Percentiles rank a stretch among this genome's conserved stretches.
phyloP scores from a whole-genome alignment of 1,140 invertebrate species.

The Lanistes nyassanus region DNA sequence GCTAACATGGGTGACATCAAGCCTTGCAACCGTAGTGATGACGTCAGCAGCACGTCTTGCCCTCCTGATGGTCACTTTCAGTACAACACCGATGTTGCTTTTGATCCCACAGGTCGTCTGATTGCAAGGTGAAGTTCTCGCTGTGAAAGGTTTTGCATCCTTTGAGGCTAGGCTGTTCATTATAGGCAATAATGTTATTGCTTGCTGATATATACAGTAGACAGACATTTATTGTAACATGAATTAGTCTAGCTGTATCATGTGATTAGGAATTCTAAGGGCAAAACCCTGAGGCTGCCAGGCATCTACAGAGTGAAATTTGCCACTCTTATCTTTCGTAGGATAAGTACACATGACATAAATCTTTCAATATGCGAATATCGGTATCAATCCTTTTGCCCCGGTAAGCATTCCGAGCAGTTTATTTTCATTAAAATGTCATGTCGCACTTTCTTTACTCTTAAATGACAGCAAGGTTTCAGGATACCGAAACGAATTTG shows the following conservation, averaged over 20 bases:
- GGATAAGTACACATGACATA: too few species aligned
- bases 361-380: too few species aligned
- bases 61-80: slow-evolving; percentile 69
- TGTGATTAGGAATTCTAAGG: not conserved
- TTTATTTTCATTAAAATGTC: too few species aligned
- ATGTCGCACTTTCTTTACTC: too few species aligned
- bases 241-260: not conserved
- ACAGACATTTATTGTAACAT: not conserved
- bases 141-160: too few species aligned
- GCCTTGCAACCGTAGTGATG: slow-evolving; percentile 65
- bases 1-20: slow-evolving; percentile 79
- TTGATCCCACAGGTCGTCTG: slow-evolving; percentile 73
- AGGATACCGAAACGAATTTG: too few species aligned
- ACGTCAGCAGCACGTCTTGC: slow-evolving; percentile 62
- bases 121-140: slow-evolving; percentile 54
- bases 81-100: slow-evolving; percentile 84
- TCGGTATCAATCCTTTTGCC: too few species aligned
- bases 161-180: too few species aligned
- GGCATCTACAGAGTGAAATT: too few species aligned
- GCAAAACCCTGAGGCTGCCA: not conserved
- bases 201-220: not conserved
- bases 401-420: too few species aligned
- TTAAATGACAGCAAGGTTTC: too few species aligned
- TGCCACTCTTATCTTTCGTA: too few species aligned
- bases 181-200: not conserved